phyloP scores from a whole-genome alignment of 2,113 vertebrate species.

The Onychorhynchus coronatus region DNA sequence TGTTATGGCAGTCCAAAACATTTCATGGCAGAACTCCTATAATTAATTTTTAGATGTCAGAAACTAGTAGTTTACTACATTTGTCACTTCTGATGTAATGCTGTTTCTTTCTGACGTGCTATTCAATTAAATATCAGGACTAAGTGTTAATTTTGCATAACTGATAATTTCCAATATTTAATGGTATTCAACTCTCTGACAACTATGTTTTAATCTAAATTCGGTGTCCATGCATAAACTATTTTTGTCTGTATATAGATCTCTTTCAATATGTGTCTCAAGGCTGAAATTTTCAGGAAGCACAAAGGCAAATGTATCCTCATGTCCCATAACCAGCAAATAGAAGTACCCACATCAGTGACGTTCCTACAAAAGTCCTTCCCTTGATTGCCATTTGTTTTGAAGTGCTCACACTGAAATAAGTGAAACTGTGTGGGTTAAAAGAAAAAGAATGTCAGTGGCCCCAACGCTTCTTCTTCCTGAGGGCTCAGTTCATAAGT shows the following conservation, averaged over 20 bases:
- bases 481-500: background rate
- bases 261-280: background rate
- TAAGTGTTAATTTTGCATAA: background rate
- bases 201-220: background rate
- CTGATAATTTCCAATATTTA: background rate
- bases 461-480: background rate
- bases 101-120: background rate
- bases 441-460: background rate
- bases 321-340: background rate
- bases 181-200: background rate
- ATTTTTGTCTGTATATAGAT: background rate
- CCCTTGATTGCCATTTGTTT: background rate
- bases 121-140: background rate
- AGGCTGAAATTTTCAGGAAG: background rate
- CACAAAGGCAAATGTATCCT: background rate
- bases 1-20: background rate
- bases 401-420: background rate
- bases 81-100: background rate
- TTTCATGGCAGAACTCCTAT: background rate
- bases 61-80: background rate
- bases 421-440: background rate
- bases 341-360: background rate
- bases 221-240: background rate
- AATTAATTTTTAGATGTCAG: background rate
- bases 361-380: background rate